Percentiles rank a stretch among this genome's conserved stretches.
phyloP scores from a whole-genome alignment of 1,140 invertebrate species.

The Steinernema feltiae region DNA sequence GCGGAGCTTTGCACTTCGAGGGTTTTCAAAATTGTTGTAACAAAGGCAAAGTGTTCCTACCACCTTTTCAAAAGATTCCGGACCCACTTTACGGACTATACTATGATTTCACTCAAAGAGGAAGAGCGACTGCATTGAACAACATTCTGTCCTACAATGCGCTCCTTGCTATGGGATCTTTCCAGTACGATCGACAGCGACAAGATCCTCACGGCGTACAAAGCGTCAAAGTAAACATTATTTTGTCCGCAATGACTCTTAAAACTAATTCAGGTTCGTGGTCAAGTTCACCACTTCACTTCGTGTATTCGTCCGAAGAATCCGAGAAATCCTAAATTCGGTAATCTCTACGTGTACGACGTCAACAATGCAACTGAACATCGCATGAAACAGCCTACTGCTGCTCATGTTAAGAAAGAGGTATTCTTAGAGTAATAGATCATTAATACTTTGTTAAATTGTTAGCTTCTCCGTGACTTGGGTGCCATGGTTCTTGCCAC shows the following conservation, averaged over 20 bases:
- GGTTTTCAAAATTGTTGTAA: background rate
- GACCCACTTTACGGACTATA: background rate
- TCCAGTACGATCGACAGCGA: background rate
- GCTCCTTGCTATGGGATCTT: background rate
- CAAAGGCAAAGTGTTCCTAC: background rate
- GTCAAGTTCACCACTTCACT: background rate
- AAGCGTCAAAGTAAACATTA: background rate
- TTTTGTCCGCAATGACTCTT: background rate
- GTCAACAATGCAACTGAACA: background rate
- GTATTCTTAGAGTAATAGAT: too few species aligned
- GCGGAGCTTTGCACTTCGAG: background rate
- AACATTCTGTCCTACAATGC: too few species aligned
- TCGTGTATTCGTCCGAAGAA: background rate
- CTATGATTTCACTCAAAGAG: background rate
- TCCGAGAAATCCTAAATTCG: background rate
- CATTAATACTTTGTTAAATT: background rate
- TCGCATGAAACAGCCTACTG: too few species aligned
- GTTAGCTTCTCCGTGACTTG: background rate
- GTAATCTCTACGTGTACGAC: background rate
- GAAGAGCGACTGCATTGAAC: too few species aligned
- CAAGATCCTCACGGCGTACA: background rate
- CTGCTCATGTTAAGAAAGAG: background rate
- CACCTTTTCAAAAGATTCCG: background rate
- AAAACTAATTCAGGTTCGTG: background rate
- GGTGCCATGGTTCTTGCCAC: background rate